Base-by-base conservation (phyloP, 2,888 invertebrate species). In the Diplazon laetatorius region DNA sequence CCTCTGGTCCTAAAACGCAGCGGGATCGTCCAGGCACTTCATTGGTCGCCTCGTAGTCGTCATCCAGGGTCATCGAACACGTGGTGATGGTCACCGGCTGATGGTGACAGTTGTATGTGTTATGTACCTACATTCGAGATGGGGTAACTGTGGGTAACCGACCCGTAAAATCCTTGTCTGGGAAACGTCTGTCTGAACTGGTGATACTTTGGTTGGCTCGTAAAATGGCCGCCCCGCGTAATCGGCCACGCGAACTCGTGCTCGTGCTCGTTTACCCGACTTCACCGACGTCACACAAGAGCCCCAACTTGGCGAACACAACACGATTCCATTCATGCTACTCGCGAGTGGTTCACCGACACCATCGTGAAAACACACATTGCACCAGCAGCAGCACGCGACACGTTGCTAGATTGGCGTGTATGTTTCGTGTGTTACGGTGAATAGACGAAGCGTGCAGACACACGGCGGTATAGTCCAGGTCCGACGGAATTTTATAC, bases 291-390 rank as follows among this genome's bases (percentile, higher is more conserved):
- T 50, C 12, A 50, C 50, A 55, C n/a, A n/a, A n/a, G 59, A 66
- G 50, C 20, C 30, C 70, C 69, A 66, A 59, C 69, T 65, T 72
- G 69, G 72, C 71, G 74, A 72, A 79, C 59, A 48, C 59, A 48
- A 73, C 39, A 63, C 73, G 76, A 78, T 82, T 84, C 82, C 84
- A 84, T 85, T 85, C 85, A 83, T 82, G 82, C 75, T 77, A 76
- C 48, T 59, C 50, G 46, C 52, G 37, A 70, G 63, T 30, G 48
- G 63, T 30, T 42, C 63, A 44, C 48, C 57, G 42, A 48, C 75
- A 35, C 37, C 50, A 25, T 18, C 50, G 42, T 18, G n/a, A 22
- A 39, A 5, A 30, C 4, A 30, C 30, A 5, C 22, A 16, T 18
- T 14, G 44, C 44, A n/a, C n/a, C n/a, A 12, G 20, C 30, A 35